Evolutionary conservation across 2,888 invertebrate genomes (phyloP), one percentile per base, ranked within the genome.

Genomic region (Drosophila phalerata): DNA sequence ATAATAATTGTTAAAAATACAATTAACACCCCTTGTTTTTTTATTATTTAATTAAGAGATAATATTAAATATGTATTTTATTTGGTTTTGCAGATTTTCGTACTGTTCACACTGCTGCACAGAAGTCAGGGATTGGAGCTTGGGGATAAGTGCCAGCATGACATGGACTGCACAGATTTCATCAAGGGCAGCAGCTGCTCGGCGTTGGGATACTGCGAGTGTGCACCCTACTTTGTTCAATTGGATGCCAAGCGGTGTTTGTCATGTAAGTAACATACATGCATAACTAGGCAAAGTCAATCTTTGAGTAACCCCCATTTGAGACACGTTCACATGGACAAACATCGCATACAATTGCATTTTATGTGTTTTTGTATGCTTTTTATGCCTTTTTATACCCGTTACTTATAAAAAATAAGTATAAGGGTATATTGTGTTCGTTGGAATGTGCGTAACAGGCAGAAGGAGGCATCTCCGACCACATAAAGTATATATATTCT

Each of bases 201-300:
- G 38, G 88, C 92, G 66, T 81, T 83, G 89, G 97, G 97, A 81
- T 94, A 94, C 77, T 97, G 97, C 93, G 94, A 95, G 67, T 97
- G 97, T 92, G 95, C 96, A 92, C 96, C 97, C 34, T 97, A 96
- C 93, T 97, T 95, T 92, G 97, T 97, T 37, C 94, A 94, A 91
- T 95, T 95, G 91, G 96, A 97, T 93, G 94, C 94, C 85, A 95
- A 96, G 68, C 94, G 94, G 73, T 97, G 97, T 93, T 94, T 97
- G 85, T 96, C 96, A 94, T 97, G 97, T 97, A 94, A 96, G 95
- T 94, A 4, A 5, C 19, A 8, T 15, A 37, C n/a, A n/a, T n/a
- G n/a, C n/a, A 90, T 40, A 69, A 71, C 58, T 74, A 51, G 78
- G 73, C 79, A 79, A 76, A 43, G 85, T 84, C 87, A 81, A 83